Base-by-base conservation (phyloP, 2,888 invertebrate species). In the Odontocerum albicorne region DNA sequence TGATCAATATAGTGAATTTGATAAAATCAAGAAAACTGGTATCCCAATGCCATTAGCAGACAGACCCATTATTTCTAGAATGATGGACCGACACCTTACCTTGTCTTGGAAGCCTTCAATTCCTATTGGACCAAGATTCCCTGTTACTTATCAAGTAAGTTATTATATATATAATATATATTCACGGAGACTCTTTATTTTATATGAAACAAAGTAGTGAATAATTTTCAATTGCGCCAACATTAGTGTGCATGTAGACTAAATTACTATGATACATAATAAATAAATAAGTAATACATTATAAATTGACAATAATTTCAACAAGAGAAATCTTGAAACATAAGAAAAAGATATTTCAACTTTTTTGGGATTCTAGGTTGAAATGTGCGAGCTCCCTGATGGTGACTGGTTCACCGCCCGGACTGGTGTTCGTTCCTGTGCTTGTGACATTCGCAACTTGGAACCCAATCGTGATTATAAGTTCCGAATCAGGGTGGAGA, bases 31-130 rank as follows among this genome's bases (percentile, higher is more conserved):
- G 68, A 85, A 85, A 66, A 85, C 87, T 1, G 93, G 92, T 31
- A 83, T 90, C 3, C 96, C 96, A 0, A 82, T 93, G 68, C 95
- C 96, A 0, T 73, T 96, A 3, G 83, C 92, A 0, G 95, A 96
- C 70, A 85, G 86, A 51, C 98, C 98, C 3, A 92, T 93, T 66
- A 92, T 98, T 66, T 89, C 92, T 13, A 87, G 92, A 46, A 94
- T 96, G 90, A 88, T 92, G 6, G 95, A 95, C 67, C 83, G 92
- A 6, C 85, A 88, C 53, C 82, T 96, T 57, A 92, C 92, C 0
- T 77, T 98, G 7, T 91, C 92, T 0, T 98, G 98, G 98, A 90
- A 87, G 64, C 96, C 96, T 0, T 94, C 93, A 13, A 87, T 96
- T 42, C 90, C 96, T 2, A 83, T 90, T 57, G 89, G 88, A 15